Evolutionary conservation across 2,797 vertebrate species (phyloP), one percentile per base, ranked within the genome.

Genomic region (Pogonophryne albipinna): DNA sequence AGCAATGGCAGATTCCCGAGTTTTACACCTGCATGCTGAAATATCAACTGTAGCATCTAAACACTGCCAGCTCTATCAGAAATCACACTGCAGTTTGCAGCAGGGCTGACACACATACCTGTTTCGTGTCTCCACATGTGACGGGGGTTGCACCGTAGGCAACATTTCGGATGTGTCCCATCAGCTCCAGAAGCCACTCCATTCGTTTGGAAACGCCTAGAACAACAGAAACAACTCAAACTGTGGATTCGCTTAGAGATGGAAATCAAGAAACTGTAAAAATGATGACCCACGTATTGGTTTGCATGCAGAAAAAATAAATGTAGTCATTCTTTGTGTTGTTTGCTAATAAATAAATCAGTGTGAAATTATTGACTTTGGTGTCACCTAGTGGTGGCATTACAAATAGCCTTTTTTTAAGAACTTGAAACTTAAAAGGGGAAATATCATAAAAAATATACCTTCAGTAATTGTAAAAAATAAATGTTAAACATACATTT

Each of bases 181-280:
- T 99, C 67, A 99, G 88, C 82, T 99, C 96, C 85, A 99, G 92
- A 12, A 99, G 94, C 98, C 98, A 99, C 63, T 98, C 95, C 95
- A 96, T 91, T 84, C 97, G 94, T 79, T 95, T 97, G 45, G 93
- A 63, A 15, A 98, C 95, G 2, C 96, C 98, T 99, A 78, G 10
- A 87, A 85, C 2, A 69, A 58, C 45, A 44, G 62, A 50, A 56
- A 4, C 15, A 17, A 7, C 12, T 71, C 15, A 50, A 17, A 4
- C 27, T 6, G 9, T 6, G 23, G 44, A 46, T 5, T 45, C 56
- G 53, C 13, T 41, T 23, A 14, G 49, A 44, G 6, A 17, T 1
- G 12, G n/a, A 58, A 17, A 20, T 23, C 13, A 34, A 47, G 17
- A 46, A 10, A 17, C 42, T 53, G 16, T 4, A 27, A 6, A 27